These are phyloP conservation scores for Drosophila teissieri DNA, from an alignment of 1,140 invertebrate species.

Conservation along the genomic window DNA sequence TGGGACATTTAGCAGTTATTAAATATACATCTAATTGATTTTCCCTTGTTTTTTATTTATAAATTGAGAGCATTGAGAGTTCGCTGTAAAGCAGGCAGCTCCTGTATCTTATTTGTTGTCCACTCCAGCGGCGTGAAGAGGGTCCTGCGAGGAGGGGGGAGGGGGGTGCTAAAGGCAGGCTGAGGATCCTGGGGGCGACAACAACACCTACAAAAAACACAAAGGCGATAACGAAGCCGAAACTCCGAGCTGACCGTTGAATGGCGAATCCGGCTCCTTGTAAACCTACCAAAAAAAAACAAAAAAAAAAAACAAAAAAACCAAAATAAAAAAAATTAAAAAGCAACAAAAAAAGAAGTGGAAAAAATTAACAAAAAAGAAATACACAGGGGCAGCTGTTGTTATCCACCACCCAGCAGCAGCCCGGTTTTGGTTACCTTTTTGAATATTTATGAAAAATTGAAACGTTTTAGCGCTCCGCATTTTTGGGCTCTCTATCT, in stretches of 20 bases:
- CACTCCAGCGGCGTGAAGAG: slow-evolving; percentile 3
- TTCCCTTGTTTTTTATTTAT: too few species aligned
- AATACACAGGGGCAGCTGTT: slow-evolving; percentile 55
- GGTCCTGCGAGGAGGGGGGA: neutral
- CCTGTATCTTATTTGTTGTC: slow-evolving; percentile 37
- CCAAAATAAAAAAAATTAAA: neutral
- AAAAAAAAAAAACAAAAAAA: slow-evolving; percentile 14
- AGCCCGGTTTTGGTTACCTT: slow-evolving; percentile 64
- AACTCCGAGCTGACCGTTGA: slow-evolving; percentile 50
- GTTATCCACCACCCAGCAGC: slow-evolving; percentile 34
- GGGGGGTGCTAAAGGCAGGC: neutral
- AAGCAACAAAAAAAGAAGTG: slow-evolving; percentile 1
- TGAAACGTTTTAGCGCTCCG: slow-evolving; percentile 79
- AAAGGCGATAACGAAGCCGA: slow-evolving; percentile 67
- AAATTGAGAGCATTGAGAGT: slow-evolving; percentile 4
- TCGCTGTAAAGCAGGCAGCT: neutral
- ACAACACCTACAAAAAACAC: slow-evolving; percentile 55
- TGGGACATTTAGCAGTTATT: too few species aligned
- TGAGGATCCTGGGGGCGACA: neutral
- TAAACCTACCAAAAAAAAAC: slow-evolving; percentile 13
- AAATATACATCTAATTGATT: too few species aligned
- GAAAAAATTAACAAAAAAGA: slow-evolving; percentile 19
- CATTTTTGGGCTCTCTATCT: slow-evolving; percentile 56
- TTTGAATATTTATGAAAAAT: slow-evolving; percentile 84
- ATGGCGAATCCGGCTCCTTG: slow-evolving; percentile 45